A percentile compares a stretch with the other conserved stretches of the same genome.
Evolutionary conservation across 2,797 vertebrate species (phyloP).

Genomic region (Oreochromis grahami): DNA sequence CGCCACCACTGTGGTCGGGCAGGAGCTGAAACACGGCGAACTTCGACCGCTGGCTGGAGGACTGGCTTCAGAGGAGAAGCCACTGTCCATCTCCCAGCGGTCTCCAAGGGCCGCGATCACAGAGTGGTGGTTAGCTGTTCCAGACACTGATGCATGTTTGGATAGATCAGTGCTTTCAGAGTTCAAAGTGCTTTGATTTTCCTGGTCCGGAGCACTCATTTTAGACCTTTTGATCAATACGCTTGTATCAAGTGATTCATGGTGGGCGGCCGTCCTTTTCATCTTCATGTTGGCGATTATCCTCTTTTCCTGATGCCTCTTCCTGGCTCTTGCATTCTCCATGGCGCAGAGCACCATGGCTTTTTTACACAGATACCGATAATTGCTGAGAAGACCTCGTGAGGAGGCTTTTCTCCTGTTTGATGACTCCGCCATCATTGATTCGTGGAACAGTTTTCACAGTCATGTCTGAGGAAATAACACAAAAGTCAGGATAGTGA

Average conservation of each 20-base stretch:
- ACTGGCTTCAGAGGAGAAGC: conserved; percentile 70
- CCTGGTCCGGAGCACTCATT: rapidly evolving
- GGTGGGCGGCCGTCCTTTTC: not conserved
- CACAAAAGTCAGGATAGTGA: not conserved
- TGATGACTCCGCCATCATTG: conserved; percentile 9
- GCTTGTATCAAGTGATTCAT: not conserved
- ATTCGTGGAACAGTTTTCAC: not conserved
- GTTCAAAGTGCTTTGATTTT: not conserved
- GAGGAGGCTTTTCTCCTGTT: not conserved
- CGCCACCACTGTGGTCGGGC: conserved; percentile 73
- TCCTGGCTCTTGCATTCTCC: conserved; percentile 9
- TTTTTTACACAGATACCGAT: conserved; percentile 30
- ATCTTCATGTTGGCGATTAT: not conserved
- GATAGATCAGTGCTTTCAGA: not conserved
- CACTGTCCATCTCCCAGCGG: conserved; percentile 74
- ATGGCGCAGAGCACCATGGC: not conserved
- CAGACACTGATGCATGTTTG: not conserved
- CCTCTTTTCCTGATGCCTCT: conserved; percentile 5
- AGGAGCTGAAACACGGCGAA: conserved; percentile 43
- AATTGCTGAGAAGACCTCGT: conserved; percentile 19
- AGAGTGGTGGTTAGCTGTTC: not conserved
- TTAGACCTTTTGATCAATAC: not conserved
- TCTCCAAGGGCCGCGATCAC: conserved; percentile 3
- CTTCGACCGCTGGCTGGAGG: conserved; percentile 65
- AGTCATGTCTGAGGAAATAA: conserved; percentile 24